phyloP scores from a whole-genome alignment of 2,888 invertebrate species.

The Kuschelorhynchus macadamiae region DNA sequence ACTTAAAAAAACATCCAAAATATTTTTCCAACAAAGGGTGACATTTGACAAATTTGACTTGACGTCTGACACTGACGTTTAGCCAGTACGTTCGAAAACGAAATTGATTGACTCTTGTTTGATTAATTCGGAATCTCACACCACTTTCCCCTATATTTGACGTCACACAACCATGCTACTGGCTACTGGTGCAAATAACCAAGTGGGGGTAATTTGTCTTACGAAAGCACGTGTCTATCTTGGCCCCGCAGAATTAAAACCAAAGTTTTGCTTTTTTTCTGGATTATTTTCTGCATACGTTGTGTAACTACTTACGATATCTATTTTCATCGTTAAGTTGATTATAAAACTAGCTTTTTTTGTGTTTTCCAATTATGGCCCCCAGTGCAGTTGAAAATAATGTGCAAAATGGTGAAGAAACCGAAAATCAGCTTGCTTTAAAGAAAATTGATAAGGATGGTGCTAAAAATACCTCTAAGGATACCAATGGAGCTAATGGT shows the following conservation, averaged over 20 bases:
- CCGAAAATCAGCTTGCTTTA: slow-evolving; percentile 15
- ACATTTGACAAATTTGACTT: background rate
- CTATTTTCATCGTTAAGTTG: too few relatives aligned
- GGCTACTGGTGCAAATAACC: too few relatives aligned
- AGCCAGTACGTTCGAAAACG: background rate
- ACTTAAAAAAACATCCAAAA: background rate
- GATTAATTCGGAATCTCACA: too few relatives aligned
- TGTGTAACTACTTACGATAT: too few relatives aligned
- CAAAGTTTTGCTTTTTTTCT: background rate
- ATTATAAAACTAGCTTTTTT: background rate
- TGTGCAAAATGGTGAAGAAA: slow-evolving; percentile 52
- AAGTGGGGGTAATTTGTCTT: slow-evolving; percentile 10
- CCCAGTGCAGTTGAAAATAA: slow-evolving; percentile 60
- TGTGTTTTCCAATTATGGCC: slow-evolving; percentile 57
- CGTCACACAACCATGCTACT: background rate
- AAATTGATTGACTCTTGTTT: too few relatives aligned
- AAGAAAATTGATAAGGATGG: slow-evolving; percentile 20
- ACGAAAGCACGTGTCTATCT: slow-evolving; percentile 7
- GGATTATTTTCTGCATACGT: background rate
- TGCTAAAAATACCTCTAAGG: slow-evolving; percentile 4
- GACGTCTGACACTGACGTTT: background rate
- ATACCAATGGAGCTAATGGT: slow-evolving; percentile 20
- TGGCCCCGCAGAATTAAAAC: background rate
- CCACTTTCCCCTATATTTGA: background rate
- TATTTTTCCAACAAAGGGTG: background rate